Evolutionary conservation across 2,113 vertebrate species (phyloP).

Genomic region (Silurus meridionalis): DNA sequence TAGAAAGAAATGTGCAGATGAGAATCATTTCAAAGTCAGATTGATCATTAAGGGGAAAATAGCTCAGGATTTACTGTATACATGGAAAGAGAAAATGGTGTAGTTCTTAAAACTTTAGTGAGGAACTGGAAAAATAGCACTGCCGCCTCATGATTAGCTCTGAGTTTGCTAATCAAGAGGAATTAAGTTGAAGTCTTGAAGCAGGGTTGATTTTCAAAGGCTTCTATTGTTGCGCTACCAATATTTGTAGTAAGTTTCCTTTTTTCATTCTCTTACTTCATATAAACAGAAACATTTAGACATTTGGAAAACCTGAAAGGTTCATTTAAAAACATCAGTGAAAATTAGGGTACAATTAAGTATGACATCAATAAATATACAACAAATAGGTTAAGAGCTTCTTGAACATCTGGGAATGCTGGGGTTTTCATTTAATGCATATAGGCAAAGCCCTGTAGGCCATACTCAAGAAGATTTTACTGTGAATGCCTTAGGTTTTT

Average conservation of each 20-base stretch:
- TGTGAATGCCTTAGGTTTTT: constrained; percentile 47
- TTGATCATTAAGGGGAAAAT: constrained; percentile 28
- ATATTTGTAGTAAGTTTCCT: constrained; percentile 10
- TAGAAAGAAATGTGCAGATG: constrained; percentile 27
- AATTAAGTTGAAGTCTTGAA: constrained; percentile 25
- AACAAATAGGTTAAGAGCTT: constrained; percentile 56
- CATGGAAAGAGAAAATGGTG: not conserved
- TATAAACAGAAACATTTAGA: constrained; percentile 3
- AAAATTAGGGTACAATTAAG: constrained; percentile 39
- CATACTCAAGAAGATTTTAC: constrained; percentile 55
- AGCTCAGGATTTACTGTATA: constrained; percentile 20
- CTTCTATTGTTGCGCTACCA: not conserved
- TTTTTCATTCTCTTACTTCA: constrained; percentile 23
- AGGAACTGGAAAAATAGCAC: constrained; percentile 28
- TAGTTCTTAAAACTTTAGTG: not conserved
- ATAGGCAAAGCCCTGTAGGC: constrained; percentile 52
- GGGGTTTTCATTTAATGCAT: constrained; percentile 61
- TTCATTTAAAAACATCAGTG: constrained; percentile 45
- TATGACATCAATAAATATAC: constrained; percentile 48
- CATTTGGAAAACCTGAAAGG: constrained; percentile 22
- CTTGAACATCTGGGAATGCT: constrained; percentile 67
- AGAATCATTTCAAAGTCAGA: constrained; percentile 31
- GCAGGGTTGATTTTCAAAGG: constrained; percentile 12
- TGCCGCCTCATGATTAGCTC: not conserved
- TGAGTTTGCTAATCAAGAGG: constrained; percentile 25